Percentiles rank a stretch among this genome's conserved stretches.
Conservation (phyloP, 2,113 vertebrate species). For the Solenodon paradoxus region DNA sequence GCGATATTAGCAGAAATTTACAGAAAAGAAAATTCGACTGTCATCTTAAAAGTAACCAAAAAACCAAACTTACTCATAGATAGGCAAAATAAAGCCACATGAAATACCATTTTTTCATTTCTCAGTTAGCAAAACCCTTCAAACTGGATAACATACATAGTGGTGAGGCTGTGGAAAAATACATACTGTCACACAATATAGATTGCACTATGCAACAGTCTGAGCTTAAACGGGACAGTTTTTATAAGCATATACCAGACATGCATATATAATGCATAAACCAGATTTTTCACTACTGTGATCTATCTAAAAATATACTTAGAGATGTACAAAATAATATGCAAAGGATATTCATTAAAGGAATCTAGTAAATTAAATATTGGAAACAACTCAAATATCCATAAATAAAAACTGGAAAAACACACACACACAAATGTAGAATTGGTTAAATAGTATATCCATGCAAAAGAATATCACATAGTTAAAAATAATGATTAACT, state of each 20-base stretch:
- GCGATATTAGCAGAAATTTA: conserved; percentile 13
- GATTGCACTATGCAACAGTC: not conserved
- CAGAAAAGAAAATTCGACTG: not conserved
- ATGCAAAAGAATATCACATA: not conserved
- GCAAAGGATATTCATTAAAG: not conserved
- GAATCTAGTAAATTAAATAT: not conserved
- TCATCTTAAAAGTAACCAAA: conserved; percentile 15
- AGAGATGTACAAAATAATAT: not conserved
- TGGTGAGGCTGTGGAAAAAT: not conserved
- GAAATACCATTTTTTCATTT: not conserved
- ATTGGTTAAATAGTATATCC: not conserved
- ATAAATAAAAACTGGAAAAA: not conserved
- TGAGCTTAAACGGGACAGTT: not conserved
- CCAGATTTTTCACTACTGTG: not conserved
- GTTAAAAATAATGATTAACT: not conserved
- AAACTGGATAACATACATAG: not conserved
- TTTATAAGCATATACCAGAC: not conserved
- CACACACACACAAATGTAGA: not conserved
- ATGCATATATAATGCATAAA: not conserved
- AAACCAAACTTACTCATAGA: not conserved
- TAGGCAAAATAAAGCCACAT: conserved; percentile 11
- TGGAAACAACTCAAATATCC: not conserved
- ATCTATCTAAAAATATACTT: not conserved
- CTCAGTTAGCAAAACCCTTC: not conserved
- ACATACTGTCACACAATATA: not conserved